phyloP scores from a whole-genome alignment of 37 sponge, comb jelly and placozoan species.

The Cliona cf. orientalis region DNA sequence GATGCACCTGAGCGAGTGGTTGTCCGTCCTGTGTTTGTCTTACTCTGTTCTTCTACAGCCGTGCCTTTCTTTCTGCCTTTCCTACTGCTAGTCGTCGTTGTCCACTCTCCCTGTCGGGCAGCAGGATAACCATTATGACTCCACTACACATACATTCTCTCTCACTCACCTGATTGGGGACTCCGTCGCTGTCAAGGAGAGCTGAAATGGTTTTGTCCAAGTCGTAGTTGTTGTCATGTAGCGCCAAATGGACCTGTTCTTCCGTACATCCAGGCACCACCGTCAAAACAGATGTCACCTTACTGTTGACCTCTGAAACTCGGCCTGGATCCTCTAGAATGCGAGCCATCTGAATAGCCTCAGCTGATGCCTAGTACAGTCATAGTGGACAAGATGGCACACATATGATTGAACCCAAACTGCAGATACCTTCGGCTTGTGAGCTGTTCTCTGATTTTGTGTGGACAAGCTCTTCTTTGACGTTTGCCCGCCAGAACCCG shows the following conservation, averaged over 20 bases:
- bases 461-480: no score
- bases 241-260: conserved; percentile 54
- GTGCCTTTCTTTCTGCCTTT: conserved; percentile 21
- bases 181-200: conserved; percentile 51
- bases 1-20: conserved; percentile 8
- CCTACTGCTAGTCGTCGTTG: conserved; percentile 17
- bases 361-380: conserved; percentile 44
- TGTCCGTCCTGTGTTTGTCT: not conserved
- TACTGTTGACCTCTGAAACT: conserved; percentile 27
- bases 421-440: no score
- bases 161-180: conserved; percentile 21
- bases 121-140: no score
- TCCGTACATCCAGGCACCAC: conserved; percentile 34
- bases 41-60: conserved; percentile 13
- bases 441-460: no score
- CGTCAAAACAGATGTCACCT: conserved; percentile 28
- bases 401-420: no score
- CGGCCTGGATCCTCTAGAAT: conserved; percentile 29
- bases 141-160: conserved; percentile 46
- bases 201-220: conserved; percentile 50
- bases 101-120: conserved; percentile 42
- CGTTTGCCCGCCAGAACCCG: no score
- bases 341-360: conserved; percentile 69
- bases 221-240: conserved; percentile 72
- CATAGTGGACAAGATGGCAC: not conserved